Evolutionary conservation across 2,888 invertebrate genomes (phyloP).

Genomic region (Pteria penguin): DNA sequence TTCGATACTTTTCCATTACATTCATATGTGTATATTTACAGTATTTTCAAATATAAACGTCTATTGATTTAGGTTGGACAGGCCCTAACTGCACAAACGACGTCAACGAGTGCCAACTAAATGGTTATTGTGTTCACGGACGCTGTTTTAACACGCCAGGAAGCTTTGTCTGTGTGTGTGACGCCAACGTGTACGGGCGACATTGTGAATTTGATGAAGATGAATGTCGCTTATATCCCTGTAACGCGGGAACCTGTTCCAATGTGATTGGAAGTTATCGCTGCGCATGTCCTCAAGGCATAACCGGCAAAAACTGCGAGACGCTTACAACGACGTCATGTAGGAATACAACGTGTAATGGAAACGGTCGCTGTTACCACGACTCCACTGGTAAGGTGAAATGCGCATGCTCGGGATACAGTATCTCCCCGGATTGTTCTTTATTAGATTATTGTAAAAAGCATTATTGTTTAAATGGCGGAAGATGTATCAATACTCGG

Average conservation of each 20-base stretch:
- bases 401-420: not conserved
- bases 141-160: conserved; percentile 6
- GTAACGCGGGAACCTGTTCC: conserved; percentile 25
- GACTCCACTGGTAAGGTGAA: not conserved
- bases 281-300: conserved; percentile 19
- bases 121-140: conserved; percentile 12
- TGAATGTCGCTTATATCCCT: conserved; percentile 14
- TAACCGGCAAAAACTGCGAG: conserved; percentile 23
- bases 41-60: too few species aligned
- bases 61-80: conserved; percentile 8
- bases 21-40: too few species aligned
- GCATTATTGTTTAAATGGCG: conserved; percentile 5
- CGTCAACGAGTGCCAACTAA: not conserved
- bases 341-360: not conserved
- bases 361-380: not conserved
- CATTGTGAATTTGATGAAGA: conserved; percentile 21
- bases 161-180: conserved; percentile 19
- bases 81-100: conserved; percentile 20
- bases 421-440: not conserved
- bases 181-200: conserved; percentile 8
- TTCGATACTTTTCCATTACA: too few species aligned
- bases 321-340: not conserved
- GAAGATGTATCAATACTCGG: conserved; percentile 8
- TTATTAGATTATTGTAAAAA: not conserved
- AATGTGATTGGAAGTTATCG: conserved; percentile 25